Base-by-base conservation (phyloP, 2,888 invertebrate species). In the Cephus runcator region DNA sequence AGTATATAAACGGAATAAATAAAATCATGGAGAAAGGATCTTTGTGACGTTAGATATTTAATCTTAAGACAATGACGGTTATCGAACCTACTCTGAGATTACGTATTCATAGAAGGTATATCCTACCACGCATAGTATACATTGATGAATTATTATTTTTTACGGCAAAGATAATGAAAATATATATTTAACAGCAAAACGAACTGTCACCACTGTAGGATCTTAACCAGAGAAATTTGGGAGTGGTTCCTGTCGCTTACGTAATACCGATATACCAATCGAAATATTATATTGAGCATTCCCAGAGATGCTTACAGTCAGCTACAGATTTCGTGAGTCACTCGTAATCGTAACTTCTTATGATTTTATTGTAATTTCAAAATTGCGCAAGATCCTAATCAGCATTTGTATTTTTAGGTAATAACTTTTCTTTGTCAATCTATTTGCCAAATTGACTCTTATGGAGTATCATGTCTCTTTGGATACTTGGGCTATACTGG, bases 21-120 rank as follows among this genome's bases (percentile, higher is more conserved):
- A 71, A 71, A 71, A 34, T 33, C 15, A 33, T 33, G 71, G 71
- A 71, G 71, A 71, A 71, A 71, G 71, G 71, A 71, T 71, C 71
- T 11, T 31, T 71, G 31, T 9, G 71, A 56, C 56, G 23, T 56
- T 56, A 23, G 23, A 56, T 56, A 15, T 56, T 2, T 56, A 9
- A 56, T 56, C 56, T 56, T 9, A 23, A 56, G 23, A 56, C 56
- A 56, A 56, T 56, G 3, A 71, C 71, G 31, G 31, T 71, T 34
- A 71, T 34, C 71, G 71, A 71, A 71, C 71, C 71, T 12, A 31
- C 15, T 33, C 23, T 9, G 23, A 23, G 15, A 23, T 56, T 56
- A 56, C 56, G 56, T 56, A 56, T 9, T 56, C 23, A 23, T 23
- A 56, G 40, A 56, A 9, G 15, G 40, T 56, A 56, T 56, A 40